Evolutionary conservation across 2,113 vertebrate genomes (phyloP).

Genomic region (Rhynchomys soricoides): DNA sequence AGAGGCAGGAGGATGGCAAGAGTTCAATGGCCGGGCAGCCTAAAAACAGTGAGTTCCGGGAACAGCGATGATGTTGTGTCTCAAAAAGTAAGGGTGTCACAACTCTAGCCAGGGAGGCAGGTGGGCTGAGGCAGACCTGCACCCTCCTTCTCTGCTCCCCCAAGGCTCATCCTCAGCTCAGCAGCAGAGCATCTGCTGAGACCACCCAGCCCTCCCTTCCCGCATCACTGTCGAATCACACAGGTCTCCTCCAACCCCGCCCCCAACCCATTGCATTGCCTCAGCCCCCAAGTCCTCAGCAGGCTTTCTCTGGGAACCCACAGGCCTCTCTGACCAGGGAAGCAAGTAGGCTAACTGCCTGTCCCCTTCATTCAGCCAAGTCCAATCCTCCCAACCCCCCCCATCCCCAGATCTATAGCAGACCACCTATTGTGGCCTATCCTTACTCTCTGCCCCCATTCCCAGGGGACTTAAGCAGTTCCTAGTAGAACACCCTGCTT

Average conservation of each 20-base stretch:
- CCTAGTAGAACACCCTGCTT: not conserved
- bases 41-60: not conserved
- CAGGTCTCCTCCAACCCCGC: no score
- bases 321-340: no score
- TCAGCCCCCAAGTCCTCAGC: no score
- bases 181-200: not conserved
- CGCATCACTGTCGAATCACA: no score
- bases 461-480: not conserved
- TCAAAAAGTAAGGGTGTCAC: not conserved
- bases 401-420: no score
- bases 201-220: not conserved
- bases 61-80: not conserved
- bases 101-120: not conserved
- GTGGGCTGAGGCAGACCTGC: not conserved
- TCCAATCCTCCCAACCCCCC: no score
- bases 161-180: not conserved
- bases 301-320: no score
- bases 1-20: not conserved
- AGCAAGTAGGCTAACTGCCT: no score
- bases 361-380: no score
- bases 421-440: no score
- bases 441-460: no score
- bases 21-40: not conserved
- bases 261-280: no score
- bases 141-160: not conserved